A percentile compares a stretch with the other conserved stretches of the same genome.
phyloP scores from a whole-genome alignment of 2,888 invertebrate genomes.

The Nephrotoma guestfalica region DNA sequence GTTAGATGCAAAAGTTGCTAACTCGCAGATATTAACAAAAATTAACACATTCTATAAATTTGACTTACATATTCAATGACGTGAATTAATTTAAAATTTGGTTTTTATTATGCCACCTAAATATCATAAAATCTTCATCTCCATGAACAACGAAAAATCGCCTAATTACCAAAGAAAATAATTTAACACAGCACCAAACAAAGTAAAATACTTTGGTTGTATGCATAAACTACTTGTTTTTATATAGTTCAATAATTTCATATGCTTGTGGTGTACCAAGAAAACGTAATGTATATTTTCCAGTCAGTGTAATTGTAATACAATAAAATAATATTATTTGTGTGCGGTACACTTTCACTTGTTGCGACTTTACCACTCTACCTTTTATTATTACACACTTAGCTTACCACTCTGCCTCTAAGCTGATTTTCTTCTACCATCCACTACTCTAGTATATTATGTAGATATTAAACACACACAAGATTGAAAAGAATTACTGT shows the following conservation, averaged over 20 bases:
- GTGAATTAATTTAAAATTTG: too few relatives aligned
- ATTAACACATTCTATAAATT: too few relatives aligned
- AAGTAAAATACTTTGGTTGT: too few relatives aligned
- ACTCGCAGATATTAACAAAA: too few relatives aligned
- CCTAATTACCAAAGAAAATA: too few relatives aligned
- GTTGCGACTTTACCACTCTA: constrained; percentile 3
- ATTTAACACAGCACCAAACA: too few relatives aligned
- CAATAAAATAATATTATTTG: background rate
- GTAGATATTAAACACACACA: background rate
- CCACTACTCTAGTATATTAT: background rate
- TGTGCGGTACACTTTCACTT: constrained; percentile 4
- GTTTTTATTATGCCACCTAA: too few relatives aligned
- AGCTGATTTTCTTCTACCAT: background rate
- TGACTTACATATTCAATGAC: too few relatives aligned
- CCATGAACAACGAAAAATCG: too few relatives aligned
- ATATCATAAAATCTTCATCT: too few relatives aligned
- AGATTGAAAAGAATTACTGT: background rate
- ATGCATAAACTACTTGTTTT: background rate
- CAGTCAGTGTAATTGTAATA: background rate
- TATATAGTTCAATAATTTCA: background rate
- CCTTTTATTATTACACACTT: background rate
- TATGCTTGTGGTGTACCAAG: background rate
- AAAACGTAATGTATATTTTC: background rate
- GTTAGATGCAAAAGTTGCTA: too few relatives aligned
- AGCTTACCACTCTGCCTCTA: background rate